Evolutionary conservation across 2,113 vertebrate genomes (phyloP).

Genomic region (Etia nguti): DNA sequence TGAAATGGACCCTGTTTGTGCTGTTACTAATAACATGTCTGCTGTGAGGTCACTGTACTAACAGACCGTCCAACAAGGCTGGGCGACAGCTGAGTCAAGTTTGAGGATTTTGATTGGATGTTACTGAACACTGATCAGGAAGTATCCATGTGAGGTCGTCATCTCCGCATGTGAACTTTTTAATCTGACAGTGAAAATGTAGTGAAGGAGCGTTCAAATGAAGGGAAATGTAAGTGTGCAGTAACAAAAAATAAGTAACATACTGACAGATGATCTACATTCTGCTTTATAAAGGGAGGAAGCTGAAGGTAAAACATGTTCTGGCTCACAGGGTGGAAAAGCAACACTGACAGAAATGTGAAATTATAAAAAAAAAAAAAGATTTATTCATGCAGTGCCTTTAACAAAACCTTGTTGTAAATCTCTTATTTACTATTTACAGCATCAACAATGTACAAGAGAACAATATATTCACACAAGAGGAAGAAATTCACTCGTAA

Average conservation of each 20-base stretch:
- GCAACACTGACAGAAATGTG: neutral
- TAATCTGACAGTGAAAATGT: neutral
- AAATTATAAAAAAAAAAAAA: no score
- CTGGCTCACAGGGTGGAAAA: neutral
- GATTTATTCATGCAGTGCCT: no score
- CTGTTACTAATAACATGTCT: neutral
- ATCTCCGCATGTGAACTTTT: accelerated
- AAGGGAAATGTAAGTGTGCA: neutral
- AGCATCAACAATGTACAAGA: no score
- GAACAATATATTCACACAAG: no score
- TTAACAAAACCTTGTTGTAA: no score
- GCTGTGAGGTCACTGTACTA: neutral
- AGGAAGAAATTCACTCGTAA: no score
- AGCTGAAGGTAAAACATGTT: neutral
- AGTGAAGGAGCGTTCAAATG: neutral
- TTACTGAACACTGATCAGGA: neutral
- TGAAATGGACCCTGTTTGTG: neutral
- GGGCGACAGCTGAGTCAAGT: neutral
- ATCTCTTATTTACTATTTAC: no score
- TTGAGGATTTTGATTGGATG: neutral
- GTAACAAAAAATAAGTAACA: neutral
- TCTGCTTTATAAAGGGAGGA: neutral
- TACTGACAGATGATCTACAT: neutral
- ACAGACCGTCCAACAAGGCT: neutral
- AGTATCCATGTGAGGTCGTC: neutral